These are phyloP conservation scores for Calonectris borealis DNA, from an alignment of 2,113 vertebrate genomes.

Conservation along the genomic window DNA sequence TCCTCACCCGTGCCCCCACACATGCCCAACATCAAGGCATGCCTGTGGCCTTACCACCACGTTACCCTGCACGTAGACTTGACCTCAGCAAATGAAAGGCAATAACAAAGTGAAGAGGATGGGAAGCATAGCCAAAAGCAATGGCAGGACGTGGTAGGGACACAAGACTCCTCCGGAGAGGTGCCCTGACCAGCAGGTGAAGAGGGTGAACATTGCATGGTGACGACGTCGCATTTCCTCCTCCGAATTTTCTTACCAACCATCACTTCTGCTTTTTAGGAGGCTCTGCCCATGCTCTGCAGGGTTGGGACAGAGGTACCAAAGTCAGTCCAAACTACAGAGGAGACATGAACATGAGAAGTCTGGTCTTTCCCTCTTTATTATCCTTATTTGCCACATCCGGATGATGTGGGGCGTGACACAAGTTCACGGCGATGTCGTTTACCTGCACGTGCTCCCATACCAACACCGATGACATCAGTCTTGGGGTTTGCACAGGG, in stretches of 20 bases:
- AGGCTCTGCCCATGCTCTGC: background rate
- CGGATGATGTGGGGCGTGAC: background rate
- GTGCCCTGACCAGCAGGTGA: background rate
- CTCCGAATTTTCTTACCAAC: background rate
- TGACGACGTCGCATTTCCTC: accelerated
- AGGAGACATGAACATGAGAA: background rate
- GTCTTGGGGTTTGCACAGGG: background rate
- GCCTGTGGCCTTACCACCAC: background rate
- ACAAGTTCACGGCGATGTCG: background rate
- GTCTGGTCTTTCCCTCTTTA: background rate
- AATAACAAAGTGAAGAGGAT: background rate
- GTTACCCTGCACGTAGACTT: background rate
- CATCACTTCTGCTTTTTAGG: background rate
- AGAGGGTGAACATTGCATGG: background rate
- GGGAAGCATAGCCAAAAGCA: background rate
- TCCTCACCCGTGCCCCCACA: background rate
- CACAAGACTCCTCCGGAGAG: background rate
- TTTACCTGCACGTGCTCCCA: conserved; percentile 20
- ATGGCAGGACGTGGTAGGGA: background rate
- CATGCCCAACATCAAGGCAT: too few relatives aligned
- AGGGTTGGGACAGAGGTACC: background rate
- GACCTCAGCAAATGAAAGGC: background rate
- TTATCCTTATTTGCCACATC: background rate
- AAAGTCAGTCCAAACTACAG: background rate
- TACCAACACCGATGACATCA: background rate